Evolutionary conservation across 92 coral and sea anemone genomes (phyloP).

Genomic region (Phenganax stokvisi): DNA sequence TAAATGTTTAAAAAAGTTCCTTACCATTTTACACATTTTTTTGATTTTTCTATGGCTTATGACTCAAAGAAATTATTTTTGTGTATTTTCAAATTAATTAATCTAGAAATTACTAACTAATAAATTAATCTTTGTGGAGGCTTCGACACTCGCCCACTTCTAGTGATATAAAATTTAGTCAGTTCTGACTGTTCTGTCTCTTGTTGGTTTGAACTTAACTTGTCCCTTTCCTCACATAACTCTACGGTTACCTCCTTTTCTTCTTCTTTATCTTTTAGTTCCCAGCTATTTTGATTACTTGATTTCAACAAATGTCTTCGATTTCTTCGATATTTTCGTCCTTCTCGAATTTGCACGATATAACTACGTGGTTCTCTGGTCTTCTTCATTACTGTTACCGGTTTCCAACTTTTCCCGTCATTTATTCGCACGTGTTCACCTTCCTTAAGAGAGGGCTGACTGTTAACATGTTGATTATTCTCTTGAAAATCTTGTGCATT

Average conservation of each 20-base stretch:
- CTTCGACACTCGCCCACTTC: constrained; percentile 19
- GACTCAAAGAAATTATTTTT: too few relatives aligned
- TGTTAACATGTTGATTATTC: background rate
- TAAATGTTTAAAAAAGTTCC: too few relatives aligned
- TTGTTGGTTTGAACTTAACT: background rate
- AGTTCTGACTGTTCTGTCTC: background rate
- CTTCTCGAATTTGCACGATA: constrained; percentile 55
- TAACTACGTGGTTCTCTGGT: constrained; percentile 49
- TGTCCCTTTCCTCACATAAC: background rate
- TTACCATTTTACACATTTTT: too few relatives aligned
- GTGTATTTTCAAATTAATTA: too few relatives aligned
- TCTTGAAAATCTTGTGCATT: constrained; percentile 45
- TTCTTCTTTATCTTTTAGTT: background rate
- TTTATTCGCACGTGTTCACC: too few relatives aligned
- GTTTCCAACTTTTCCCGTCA: constrained; percentile 43
- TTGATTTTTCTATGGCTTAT: too few relatives aligned
- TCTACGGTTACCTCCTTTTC: background rate
- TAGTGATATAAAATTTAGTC: constrained; percentile 1
- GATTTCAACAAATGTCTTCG: constrained; percentile 42
- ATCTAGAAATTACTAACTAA: background rate
- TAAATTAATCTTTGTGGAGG: constrained; percentile 21
- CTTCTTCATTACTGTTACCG: constrained; percentile 41
- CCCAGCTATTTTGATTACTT: background rate
- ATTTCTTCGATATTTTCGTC: constrained; percentile 53
- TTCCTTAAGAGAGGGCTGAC: too few relatives aligned